Evolutionary conservation across 1,140 invertebrate species (phyloP).

Genomic region (Eulimnadia texana): DNA sequence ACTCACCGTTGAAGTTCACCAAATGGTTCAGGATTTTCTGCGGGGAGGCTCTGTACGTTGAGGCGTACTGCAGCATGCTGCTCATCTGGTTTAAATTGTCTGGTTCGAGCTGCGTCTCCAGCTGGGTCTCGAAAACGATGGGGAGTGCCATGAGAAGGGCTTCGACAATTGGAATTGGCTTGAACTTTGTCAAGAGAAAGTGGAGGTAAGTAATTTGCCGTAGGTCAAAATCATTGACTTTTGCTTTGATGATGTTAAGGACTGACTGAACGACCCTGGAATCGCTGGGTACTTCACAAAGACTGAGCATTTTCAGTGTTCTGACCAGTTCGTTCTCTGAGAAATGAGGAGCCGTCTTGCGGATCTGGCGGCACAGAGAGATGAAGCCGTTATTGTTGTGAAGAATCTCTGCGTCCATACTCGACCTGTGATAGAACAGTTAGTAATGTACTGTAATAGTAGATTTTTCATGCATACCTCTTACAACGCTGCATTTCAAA

Average conservation of each 20-base stretch:
- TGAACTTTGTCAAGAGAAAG: not conserved
- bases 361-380: not conserved
- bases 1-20: not conserved
- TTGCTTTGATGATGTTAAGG: not conserved
- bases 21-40: not conserved
- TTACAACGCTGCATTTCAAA: not conserved
- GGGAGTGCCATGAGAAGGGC: conserved; percentile 1
- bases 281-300: conserved; percentile 1
- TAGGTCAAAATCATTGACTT: conserved; percentile 7
- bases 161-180: not conserved
- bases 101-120: not conserved
- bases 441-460: not conserved
- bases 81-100: not conserved
- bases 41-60: not conserved
- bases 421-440: not conserved
- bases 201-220: conserved; percentile 4
- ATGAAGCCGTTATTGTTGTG: not conserved
- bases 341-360: not conserved
- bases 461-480: not conserved
- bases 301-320: not conserved
- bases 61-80: not conserved
- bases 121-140: conserved; percentile 1
- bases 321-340: not conserved
- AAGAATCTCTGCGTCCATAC: not conserved
- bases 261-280: conserved; percentile 1